phyloP scores from a whole-genome alignment of 2,797 vertebrate genomes.

The Typhlichthys eigenmanni region DNA sequence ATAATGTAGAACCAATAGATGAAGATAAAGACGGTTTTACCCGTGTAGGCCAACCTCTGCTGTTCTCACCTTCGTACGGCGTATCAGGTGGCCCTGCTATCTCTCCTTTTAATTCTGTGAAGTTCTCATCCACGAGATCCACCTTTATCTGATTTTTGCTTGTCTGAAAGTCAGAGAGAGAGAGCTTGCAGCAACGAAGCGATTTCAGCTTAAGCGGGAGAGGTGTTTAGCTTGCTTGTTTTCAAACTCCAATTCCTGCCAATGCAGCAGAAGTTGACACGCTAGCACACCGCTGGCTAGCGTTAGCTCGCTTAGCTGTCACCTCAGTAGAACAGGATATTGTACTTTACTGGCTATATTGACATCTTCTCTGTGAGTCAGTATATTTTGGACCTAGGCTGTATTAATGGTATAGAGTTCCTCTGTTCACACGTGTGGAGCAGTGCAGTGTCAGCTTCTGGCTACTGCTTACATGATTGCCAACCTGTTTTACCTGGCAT shows the following conservation, averaged over 20 bases:
- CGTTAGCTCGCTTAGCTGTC: slow-evolving; percentile 26
- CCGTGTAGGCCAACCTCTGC: neutral
- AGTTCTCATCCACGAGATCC: slow-evolving; percentile 99
- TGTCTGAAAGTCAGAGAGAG: slow-evolving; percentile 78
- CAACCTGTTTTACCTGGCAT: neutral
- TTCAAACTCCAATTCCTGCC: slow-evolving; percentile 53
- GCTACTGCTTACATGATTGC: slow-evolving; percentile 30
- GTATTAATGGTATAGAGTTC: neutral
- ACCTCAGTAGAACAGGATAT: slow-evolving; percentile 51
- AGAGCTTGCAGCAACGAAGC: slow-evolving; percentile 12
- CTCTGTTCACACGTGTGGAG: neutral
- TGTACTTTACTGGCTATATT: slow-evolving; percentile 10
- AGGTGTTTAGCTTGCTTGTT: slow-evolving; percentile 42
- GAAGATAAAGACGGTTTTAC: neutral
- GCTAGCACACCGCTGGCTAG: slow-evolving; percentile 27
- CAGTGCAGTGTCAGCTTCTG: slow-evolving; percentile 1
- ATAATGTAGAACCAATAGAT: too few species aligned
- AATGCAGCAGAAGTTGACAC: slow-evolving; percentile 56
- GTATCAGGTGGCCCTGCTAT: slow-evolving; percentile 98
- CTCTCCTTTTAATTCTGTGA: slow-evolving; percentile 98
- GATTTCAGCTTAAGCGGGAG: slow-evolving; percentile 16
- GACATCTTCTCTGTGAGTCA: neutral
- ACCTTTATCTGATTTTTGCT: slow-evolving; percentile 99
- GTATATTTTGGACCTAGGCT: neutral
- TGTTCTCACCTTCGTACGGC: slow-evolving; percentile 90